Base-by-base conservation (phyloP, 1,140 invertebrate genomes). In the Belonocnema kinseyi region DNA sequence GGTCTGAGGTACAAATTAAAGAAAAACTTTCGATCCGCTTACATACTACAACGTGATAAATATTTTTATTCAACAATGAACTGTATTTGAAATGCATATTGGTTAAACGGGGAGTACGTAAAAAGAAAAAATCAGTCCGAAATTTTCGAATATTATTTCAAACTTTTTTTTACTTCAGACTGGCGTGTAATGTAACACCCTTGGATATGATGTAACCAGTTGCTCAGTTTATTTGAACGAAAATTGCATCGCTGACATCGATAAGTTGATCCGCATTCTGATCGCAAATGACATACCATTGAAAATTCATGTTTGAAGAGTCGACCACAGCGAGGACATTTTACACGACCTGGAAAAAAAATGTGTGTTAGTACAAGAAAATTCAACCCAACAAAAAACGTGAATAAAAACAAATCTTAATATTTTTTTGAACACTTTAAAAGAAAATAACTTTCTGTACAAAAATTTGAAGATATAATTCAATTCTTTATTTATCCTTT, bases 401-500 rank as follows among this genome's bases (percentile, higher is more conserved):
- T 78, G 72, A 76, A 58, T 56, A 11, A 26, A 21, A 33, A 40
- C 17, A 50, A 16, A 53, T 33, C 40, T 16, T 17, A 7, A 54
- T 54, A 54, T 7, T 54, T 54, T 19, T 46, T 11, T 46, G 1
- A 17, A 54, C 17, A 54, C n/a, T 54, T 8, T 3, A 50, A 6
- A 16, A 50, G 16, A 52, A 19, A 16, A 73, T 50, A 19, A 26
- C 40, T 46, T 8, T 46, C 72, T 74, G 56, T 77, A 61, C 40
- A 54, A 71, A 33, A 51, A 72, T 79, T 75, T 85, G 83, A 87
- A 89, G 80, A 87, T 86, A 87, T 89, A 87, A 88, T 87, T 86
- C 72, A 81, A 81, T 86, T 86, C 76, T 89, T 90, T 90, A 90
- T 89, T 90, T 83, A 88, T 87, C 78, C 79, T 82, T 81, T 78